Evolutionary conservation across 2,888 invertebrate species (phyloP).

Genomic region (Dyspetes luteomarginatus): DNA sequence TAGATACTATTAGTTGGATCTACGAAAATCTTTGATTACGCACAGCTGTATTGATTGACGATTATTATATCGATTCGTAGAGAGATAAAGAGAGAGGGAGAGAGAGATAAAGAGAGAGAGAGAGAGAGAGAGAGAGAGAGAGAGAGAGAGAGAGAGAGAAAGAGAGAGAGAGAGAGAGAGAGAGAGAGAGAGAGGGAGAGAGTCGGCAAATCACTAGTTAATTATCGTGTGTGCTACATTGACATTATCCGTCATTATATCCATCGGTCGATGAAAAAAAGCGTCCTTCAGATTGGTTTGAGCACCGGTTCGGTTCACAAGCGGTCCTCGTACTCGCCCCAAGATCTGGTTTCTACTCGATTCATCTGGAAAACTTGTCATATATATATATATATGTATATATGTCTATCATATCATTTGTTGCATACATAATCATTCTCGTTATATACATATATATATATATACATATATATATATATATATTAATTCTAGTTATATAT

Average conservation of each 20-base stretch:
- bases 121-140: no score
- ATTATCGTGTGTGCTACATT: slow-evolving; percentile 30
- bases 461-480: no score
- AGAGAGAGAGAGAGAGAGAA: no score
- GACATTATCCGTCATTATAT: slow-evolving; percentile 53
- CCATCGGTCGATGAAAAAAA: slow-evolving; percentile 31
- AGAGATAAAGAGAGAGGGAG: no score
- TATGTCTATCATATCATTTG: no score
- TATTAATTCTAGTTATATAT: no score
- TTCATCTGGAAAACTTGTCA: slow-evolving; percentile 44
- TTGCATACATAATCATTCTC: neutral
- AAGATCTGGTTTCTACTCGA: slow-evolving; percentile 52
- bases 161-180: neutral
- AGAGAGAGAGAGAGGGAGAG: no score
- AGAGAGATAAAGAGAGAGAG: no score
- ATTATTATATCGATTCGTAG: neutral
- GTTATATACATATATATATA: no score
- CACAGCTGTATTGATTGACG: neutral
- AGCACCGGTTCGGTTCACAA: slow-evolving; percentile 36
- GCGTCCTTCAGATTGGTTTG: slow-evolving; percentile 54
- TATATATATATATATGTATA: slow-evolving; percentile 9
- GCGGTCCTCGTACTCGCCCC: slow-evolving; percentile 40
- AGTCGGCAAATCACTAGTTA: neutral
- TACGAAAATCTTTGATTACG: slow-evolving; percentile 12
- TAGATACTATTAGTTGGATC: neutral